phyloP scores from a whole-genome alignment of 1,140 invertebrate genomes.

The Venturia canescens region DNA sequence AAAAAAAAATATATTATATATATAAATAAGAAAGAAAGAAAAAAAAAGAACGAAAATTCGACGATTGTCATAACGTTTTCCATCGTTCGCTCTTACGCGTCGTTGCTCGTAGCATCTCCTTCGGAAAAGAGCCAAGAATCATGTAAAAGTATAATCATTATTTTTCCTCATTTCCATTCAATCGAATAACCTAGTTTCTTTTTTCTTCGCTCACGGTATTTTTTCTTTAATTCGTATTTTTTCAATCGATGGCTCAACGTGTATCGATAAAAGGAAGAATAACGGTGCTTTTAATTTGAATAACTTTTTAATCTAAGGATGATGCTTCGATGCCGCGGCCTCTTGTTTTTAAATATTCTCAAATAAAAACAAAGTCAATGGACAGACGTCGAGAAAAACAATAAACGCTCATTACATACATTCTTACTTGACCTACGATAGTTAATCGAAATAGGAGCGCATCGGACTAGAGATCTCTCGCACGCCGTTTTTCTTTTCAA shows the following conservation, averaged over 20 bases:
- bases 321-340: background rate
- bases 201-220: too few species aligned
- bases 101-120: too few species aligned
- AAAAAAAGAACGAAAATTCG: slow-evolving; percentile 2
- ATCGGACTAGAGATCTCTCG: slow-evolving; percentile 15
- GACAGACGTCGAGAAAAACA: slow-evolving; percentile 32
- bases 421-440: slow-evolving; percentile 20
- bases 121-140: too few species aligned
- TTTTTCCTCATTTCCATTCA: too few species aligned
- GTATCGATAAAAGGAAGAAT: too few species aligned
- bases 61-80: background rate
- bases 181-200: too few species aligned
- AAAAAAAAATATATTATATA: too few species aligned
- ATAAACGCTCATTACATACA: slow-evolving; percentile 39
- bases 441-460: slow-evolving; percentile 35
- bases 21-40: background rate
- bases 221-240: too few species aligned
- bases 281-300: too few species aligned
- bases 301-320: background rate
- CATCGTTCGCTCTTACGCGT: background rate
- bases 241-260: too few species aligned
- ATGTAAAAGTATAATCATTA: too few species aligned
- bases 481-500: slow-evolving; percentile 17
- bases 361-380: slow-evolving; percentile 16
- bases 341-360: background rate